These are phyloP conservation scores for Oostethus manadensis DNA, from an alignment of 2,113 vertebrate species.

Conservation along the genomic window DNA sequence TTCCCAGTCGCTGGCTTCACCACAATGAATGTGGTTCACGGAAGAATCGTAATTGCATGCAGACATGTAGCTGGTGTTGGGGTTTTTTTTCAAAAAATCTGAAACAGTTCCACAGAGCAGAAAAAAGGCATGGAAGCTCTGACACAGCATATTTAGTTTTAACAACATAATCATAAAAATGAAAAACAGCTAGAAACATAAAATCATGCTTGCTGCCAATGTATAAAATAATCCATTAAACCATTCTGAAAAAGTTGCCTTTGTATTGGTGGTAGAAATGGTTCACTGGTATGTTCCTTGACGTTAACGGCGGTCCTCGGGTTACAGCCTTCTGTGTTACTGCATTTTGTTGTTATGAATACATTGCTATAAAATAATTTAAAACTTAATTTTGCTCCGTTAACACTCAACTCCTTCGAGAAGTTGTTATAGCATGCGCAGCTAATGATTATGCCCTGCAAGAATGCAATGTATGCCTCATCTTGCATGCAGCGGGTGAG, in stretches of 20 bases:
- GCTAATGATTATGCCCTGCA: too few relatives aligned
- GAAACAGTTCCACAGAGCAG: constrained; percentile 16
- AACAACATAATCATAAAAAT: not conserved
- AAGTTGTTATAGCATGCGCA: too few relatives aligned
- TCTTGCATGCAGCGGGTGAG: too few relatives aligned
- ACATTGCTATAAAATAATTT: too few relatives aligned
- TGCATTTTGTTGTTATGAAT: too few relatives aligned
- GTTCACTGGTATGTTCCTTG: not conserved
- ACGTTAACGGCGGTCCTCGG: not conserved
- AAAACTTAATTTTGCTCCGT: too few relatives aligned
- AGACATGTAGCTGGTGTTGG: constrained; percentile 34
- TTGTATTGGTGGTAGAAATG: not conserved
- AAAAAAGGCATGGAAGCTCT: not conserved
- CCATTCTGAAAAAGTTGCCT: not conserved
- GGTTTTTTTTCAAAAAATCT: constrained; percentile 8
- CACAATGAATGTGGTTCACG: constrained; percentile 55
- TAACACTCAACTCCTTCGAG: too few relatives aligned
- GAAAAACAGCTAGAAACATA: not conserved
- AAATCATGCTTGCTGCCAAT: constrained; percentile 3
- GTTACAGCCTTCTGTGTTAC: too few relatives aligned
- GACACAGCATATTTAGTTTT: constrained; percentile 35
- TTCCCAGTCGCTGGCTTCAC: constrained; percentile 50
- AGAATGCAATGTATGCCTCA: too few relatives aligned
- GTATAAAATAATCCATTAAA: not conserved
- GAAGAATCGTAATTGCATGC: constrained; percentile 60